Percentiles rank a stretch among this genome's conserved stretches.
Evolutionary conservation across 2,797 vertebrate species (phyloP).

Genomic region (Morelia viridis): DNA sequence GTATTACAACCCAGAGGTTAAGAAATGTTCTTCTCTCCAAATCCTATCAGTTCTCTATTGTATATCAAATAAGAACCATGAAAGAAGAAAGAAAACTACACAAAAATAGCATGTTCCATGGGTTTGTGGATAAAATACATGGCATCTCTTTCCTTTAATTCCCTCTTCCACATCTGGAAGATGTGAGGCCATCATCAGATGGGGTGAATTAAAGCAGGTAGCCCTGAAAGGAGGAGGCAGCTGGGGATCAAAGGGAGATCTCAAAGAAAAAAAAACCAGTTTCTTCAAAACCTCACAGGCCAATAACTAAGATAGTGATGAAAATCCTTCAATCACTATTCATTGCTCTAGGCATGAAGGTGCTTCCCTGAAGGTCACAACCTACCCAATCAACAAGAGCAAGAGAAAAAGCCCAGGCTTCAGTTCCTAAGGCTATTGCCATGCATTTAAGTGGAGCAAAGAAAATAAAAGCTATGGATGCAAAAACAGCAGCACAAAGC

Average conservation of each 20-base stretch:
- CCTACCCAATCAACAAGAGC: not conserved
- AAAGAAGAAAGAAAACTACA: rapidly evolving
- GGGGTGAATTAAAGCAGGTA: slow-evolving; percentile 2
- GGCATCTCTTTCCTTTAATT: slow-evolving; percentile 18
- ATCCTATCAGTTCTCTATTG: not conserved
- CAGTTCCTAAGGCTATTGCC: not conserved
- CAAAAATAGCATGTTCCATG: slow-evolving; percentile 1
- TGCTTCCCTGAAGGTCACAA: not conserved
- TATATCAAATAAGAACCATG: slow-evolving; percentile 24
- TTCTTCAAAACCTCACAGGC: not conserved
- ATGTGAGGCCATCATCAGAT: not conserved
- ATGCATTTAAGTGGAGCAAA: not conserved
- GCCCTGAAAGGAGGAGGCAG: not conserved
- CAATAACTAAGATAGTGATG: not conserved
- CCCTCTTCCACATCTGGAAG: not conserved
- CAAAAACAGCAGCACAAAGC: not conserved
- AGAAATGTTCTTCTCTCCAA: not conserved
- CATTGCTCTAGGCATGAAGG: not conserved
- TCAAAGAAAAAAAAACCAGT: not conserved
- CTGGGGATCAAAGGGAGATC: slow-evolving; percentile 12
- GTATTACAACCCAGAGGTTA: not conserved
- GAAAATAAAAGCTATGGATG: not conserved
- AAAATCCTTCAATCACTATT: slow-evolving; percentile 1
- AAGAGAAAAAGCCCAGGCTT: not conserved
- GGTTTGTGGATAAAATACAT: slow-evolving; percentile 32